Conservation (phyloP, 1,140 invertebrate genomes). For the Tribolium madens region DNA sequence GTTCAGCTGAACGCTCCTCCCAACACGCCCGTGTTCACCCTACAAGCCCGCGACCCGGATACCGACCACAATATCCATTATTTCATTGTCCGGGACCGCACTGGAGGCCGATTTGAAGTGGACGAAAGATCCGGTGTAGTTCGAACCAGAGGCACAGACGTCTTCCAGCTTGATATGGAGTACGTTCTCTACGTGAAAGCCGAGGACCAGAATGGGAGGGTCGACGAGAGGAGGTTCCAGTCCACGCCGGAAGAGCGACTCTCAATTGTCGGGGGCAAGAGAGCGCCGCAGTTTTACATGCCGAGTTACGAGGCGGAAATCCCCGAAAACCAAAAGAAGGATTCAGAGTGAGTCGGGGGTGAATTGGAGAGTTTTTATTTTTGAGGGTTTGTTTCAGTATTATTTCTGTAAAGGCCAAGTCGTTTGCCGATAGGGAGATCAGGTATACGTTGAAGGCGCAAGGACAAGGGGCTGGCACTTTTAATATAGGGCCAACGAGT, state of each 20-base stretch:
- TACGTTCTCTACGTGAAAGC: constrained; percentile 96
- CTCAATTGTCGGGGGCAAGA: constrained; percentile 93
- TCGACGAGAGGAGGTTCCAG: constrained; percentile 89
- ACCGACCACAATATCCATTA: constrained; percentile 96
- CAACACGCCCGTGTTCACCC: constrained; percentile 94
- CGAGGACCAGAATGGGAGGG: constrained; percentile 93
- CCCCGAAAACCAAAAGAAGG: constrained; percentile 95
- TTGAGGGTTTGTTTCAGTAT: constrained; percentile 77
- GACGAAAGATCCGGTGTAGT: constrained; percentile 85
- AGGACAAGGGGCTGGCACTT: constrained; percentile 93
- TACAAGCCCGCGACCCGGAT: constrained; percentile 94
- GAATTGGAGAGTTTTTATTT: not conserved
- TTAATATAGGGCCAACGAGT: constrained; percentile 93
- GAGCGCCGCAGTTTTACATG: constrained; percentile 95
- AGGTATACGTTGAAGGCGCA: constrained; percentile 93
- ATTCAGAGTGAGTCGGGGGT: constrained; percentile 85
- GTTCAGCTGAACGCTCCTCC: constrained; percentile 94
- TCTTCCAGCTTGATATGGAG: constrained; percentile 95
- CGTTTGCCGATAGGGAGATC: constrained; percentile 94
- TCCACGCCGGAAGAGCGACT: constrained; percentile 91
- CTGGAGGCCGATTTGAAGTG: constrained; percentile 69
- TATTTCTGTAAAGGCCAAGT: constrained; percentile 96
- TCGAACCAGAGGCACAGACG: constrained; percentile 89
- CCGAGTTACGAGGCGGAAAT: constrained; percentile 93
- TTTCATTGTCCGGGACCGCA: constrained; percentile 92